Conservation (phyloP, 2,113 vertebrate species). For the Trachemys scripta region DNA sequence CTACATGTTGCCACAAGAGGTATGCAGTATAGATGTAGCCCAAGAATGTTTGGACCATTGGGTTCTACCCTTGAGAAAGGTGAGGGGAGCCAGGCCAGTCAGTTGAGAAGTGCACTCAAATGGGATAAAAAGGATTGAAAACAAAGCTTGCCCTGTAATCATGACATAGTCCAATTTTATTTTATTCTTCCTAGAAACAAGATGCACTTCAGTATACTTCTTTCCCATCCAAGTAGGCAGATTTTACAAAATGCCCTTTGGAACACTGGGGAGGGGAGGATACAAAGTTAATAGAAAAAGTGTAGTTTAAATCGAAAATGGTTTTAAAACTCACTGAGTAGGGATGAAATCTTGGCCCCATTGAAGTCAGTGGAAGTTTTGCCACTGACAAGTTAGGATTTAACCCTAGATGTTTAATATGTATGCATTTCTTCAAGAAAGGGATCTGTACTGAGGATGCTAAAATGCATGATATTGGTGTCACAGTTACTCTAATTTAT, state of each 20-base stretch:
- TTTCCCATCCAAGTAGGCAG: not conserved
- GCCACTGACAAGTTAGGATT: not conserved
- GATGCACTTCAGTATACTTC: not conserved
- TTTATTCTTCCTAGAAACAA: not conserved
- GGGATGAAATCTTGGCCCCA: not conserved
- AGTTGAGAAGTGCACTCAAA: not conserved
- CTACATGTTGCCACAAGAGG: no score
- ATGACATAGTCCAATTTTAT: not conserved
- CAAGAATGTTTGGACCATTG: not conserved
- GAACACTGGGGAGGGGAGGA: not conserved
- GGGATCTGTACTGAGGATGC: not conserved
- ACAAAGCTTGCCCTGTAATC: not conserved
- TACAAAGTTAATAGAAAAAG: not conserved
- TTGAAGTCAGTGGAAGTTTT: not conserved
- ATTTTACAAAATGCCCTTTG: not conserved
- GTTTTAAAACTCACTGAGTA: not conserved
- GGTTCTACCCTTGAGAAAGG: fast-evolving
- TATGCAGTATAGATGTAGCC: not conserved
- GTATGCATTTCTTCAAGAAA: not conserved
- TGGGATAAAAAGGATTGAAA: not conserved
- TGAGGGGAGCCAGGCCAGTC: not conserved
- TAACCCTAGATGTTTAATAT: not conserved
- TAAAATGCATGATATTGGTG: not conserved
- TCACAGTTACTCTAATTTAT: not conserved
- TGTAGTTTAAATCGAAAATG: not conserved